Conservation (phyloP, 1,140 invertebrate genomes). For the Papilio dardanus region DNA sequence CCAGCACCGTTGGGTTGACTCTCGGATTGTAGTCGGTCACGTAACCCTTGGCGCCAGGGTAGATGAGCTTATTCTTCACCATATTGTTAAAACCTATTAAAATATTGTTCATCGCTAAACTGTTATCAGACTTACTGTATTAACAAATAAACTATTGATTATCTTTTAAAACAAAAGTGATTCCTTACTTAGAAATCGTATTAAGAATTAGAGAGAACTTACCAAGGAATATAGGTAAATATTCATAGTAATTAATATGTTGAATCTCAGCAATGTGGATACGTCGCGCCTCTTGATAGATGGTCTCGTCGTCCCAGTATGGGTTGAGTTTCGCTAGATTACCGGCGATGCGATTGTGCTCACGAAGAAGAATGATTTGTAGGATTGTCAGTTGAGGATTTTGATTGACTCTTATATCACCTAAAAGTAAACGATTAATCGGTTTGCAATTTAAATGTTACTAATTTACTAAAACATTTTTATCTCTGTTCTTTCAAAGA, state of each 20-base stretch:
- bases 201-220: conserved; percentile 39
- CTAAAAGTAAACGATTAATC: conserved; percentile 71
- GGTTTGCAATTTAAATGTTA: too few relatives aligned
- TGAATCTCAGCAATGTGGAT: conserved; percentile 91
- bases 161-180: too few relatives aligned
- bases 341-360: conserved; percentile 95
- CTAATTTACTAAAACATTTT: too few relatives aligned
- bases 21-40: conserved; percentile 93
- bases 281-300: conserved; percentile 93
- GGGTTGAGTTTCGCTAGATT: conserved; percentile 89
- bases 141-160: too few relatives aligned
- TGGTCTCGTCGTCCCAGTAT: conserved; percentile 92
- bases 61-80: conserved; percentile 87
- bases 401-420: conserved; percentile 94
- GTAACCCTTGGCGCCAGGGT: conserved; percentile 84
- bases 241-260: conserved; percentile 94
- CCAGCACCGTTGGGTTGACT: conserved; percentile 90
- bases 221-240: conserved; percentile 91
- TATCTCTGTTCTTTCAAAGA: too few relatives aligned
- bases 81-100: conserved; percentile 85
- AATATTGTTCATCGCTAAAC: not conserved
- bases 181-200: too few relatives aligned
- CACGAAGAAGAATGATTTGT: conserved; percentile 92
- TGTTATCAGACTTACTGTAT: not conserved
- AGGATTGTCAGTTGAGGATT: conserved; percentile 91